Evolutionary conservation across 2,113 vertebrate genomes (phyloP), one percentile per base, ranked within the genome.

Genomic region (Takifugu flavidus): DNA sequence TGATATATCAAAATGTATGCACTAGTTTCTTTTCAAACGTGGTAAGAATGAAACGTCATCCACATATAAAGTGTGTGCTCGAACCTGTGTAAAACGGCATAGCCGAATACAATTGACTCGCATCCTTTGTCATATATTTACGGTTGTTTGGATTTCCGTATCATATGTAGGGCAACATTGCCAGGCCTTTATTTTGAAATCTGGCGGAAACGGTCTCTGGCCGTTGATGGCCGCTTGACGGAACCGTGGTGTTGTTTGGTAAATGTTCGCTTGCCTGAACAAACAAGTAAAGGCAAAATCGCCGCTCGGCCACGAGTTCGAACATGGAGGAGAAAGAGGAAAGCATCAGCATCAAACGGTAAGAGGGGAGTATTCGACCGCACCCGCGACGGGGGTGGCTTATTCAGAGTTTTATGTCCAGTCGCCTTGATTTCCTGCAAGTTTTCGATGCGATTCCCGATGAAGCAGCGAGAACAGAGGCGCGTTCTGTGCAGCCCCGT

Each of bases 301-400:
- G 13, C 15, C 4, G n/a, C 14, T 59, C 42, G 1, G 67, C 2
- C 15, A 7, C 5, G 15, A 53, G 34, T 15, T 26, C 27, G 15
- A 59, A 62, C 54, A 82, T 82, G 80, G 61, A 77, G 52, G 55
- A 65, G 44, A 56, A 60, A 10, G 58, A 51, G 13, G 60, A 45
- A 39, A 11, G 5, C 0, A 44, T 20, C 12, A 0, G 29, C 6
- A 60, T 60, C n/a, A 74, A 58, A 69, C 60, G 77, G 80, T 82
- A 6, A 51, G 76, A 10, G 0, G 1, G 0, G 2, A 10, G 6
- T 2, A 44, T 25, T 13, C 0, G 6, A 4, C 5, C 11, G 8
- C 6, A 2, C 2, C 0, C n/a, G 25, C 2, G 2, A 2, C 6
- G 27, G 7, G 25, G 7, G 25, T 6, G 4, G n/a, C 25, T 28